Conservation (phyloP, 2,888 invertebrate species). For the Lampropteryx suffumata region DNA sequence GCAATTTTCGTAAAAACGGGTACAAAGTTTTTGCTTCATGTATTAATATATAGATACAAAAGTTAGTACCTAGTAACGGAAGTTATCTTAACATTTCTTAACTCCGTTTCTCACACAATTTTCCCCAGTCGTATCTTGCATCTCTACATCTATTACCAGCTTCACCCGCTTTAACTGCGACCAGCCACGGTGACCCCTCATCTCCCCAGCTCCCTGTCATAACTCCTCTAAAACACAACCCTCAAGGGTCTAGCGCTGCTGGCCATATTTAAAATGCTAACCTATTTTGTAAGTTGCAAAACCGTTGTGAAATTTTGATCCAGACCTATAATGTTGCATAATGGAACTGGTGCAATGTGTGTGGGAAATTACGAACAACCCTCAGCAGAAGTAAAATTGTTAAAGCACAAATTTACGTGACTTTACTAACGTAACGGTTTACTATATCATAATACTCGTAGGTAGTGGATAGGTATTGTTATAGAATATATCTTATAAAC, state of each 20-base stretch:
- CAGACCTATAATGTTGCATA: conserved; percentile 15
- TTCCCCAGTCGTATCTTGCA: conserved; percentile 35
- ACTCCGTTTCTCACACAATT: too few relatives aligned
- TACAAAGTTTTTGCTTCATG: too few relatives aligned
- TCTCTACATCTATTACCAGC: conserved; percentile 31
- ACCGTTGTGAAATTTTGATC: conserved; percentile 56
- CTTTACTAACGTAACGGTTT: too few relatives aligned
- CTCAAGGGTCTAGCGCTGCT: conserved; percentile 36
- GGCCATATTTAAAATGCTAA: conserved; percentile 59
- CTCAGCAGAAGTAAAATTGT: too few relatives aligned
- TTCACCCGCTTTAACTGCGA: conserved; percentile 44
- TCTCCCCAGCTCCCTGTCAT: conserved; percentile 14
- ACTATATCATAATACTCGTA: too few relatives aligned
- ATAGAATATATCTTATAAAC: too few relatives aligned
- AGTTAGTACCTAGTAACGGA: too few relatives aligned
- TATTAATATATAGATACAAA: too few relatives aligned
- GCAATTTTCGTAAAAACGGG: too few relatives aligned
- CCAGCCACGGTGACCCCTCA: conserved; percentile 45
- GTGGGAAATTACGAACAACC: neutral
- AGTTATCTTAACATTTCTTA: too few relatives aligned
- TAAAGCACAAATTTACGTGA: too few relatives aligned
- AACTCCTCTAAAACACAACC: conserved; percentile 14
- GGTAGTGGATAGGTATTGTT: too few relatives aligned
- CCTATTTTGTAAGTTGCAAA: conserved; percentile 50
- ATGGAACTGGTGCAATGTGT: neutral